A percentile compares a stretch with the other conserved stretches of the same genome.
These are phyloP conservation scores for Diplogasteroides magnus DNA, from an alignment of 1,140 invertebrate genomes.

Conservation along the genomic window DNA sequence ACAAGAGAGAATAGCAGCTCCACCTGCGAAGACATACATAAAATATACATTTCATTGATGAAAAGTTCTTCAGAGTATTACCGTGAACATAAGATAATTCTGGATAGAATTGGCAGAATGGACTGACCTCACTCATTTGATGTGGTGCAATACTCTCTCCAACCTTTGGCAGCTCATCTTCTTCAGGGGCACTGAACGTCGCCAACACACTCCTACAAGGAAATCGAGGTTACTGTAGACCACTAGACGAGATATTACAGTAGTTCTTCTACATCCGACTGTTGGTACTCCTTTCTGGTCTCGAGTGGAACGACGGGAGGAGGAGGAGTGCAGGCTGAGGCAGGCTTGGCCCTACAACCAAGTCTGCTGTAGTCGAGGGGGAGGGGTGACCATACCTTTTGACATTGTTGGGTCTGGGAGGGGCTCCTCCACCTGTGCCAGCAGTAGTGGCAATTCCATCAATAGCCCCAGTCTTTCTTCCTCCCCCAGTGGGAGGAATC, in stretches of 20 bases:
- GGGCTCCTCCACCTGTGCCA: background rate
- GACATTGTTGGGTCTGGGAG: background rate
- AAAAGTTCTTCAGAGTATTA: too few relatives aligned
- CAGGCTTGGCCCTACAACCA: background rate
- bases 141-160: background rate
- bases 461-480: background rate
- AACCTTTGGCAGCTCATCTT: background rate
- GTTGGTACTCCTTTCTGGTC: background rate
- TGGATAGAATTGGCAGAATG: too few relatives aligned
- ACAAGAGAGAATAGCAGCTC: conserved; percentile 5
- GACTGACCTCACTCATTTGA: background rate
- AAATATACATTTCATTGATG: background rate
- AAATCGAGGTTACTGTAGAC: too few relatives aligned
- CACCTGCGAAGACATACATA: conserved; percentile 4
- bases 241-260: too few relatives aligned
- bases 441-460: background rate
- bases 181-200: background rate
- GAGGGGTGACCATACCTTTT: too few relatives aligned
- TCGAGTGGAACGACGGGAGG: background rate
- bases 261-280: too few relatives aligned
- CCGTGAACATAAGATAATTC: too few relatives aligned
- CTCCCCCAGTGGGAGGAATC: too few relatives aligned
- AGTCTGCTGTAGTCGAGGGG: too few relatives aligned
- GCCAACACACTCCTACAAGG: background rate
- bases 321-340: background rate